These are phyloP conservation scores for Leptestheria dahalacensis DNA, from an alignment of 1,140 invertebrate species.

Conservation along the genomic window DNA sequence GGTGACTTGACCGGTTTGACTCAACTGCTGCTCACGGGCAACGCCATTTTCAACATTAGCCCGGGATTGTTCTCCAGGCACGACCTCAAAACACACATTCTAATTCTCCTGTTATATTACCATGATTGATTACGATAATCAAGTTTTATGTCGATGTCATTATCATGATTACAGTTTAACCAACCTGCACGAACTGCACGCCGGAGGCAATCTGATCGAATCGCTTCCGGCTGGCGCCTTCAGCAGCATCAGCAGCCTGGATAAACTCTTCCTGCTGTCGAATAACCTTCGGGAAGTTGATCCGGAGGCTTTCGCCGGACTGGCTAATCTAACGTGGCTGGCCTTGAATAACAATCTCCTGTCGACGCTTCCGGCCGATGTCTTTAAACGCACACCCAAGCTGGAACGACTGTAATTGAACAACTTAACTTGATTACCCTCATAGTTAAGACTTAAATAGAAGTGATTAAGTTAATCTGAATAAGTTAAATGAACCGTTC, in stretches of 20 bases:
- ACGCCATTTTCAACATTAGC: slow-evolving; percentile 30
- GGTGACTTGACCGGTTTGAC: slow-evolving; percentile 27
- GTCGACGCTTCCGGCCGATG: slow-evolving; percentile 30
- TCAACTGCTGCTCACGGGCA: slow-evolving; percentile 24
- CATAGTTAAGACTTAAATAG: no score
- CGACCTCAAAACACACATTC: no score
- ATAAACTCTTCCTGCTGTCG: slow-evolving; percentile 41
- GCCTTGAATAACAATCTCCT: slow-evolving; percentile 46
- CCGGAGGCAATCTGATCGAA: slow-evolving; percentile 41
- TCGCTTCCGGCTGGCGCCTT: slow-evolving; percentile 35
- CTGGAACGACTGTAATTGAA: slow-evolving; percentile 34
- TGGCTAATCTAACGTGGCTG: slow-evolving; percentile 38
- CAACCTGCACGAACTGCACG: slow-evolving; percentile 37
- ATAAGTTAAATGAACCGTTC: no score
- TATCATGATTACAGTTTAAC: slow-evolving; percentile 30
- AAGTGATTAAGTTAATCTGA: no score
- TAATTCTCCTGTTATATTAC: background rate
- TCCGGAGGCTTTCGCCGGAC: slow-evolving; percentile 34
- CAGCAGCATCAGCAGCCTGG: slow-evolving; percentile 28
- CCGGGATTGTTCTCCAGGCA: slow-evolving; percentile 37
- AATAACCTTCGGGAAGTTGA: slow-evolving; percentile 40
- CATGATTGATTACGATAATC: slow-evolving; percentile 10
- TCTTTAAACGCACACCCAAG: slow-evolving; percentile 33
- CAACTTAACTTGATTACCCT: no score
- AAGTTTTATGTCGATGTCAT: background rate